A percentile compares a stretch with the other conserved stretches of the same genome.
These are phyloP conservation scores for Chaetodon trifasciatus DNA, from an alignment of 2,797 vertebrate genomes.

Conservation along the genomic window DNA sequence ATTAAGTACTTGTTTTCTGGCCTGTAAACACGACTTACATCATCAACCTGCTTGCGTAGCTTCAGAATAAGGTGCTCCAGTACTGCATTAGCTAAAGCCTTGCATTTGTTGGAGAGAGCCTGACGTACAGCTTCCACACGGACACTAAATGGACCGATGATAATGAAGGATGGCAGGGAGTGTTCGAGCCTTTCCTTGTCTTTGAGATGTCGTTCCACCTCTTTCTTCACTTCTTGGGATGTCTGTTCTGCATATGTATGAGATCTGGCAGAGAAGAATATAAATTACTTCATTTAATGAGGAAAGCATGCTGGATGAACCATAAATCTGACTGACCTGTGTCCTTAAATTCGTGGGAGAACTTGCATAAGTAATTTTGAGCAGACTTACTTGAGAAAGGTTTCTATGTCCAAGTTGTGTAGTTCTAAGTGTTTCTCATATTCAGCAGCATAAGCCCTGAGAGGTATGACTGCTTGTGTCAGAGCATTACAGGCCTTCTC, in stretches of 20 bases:
- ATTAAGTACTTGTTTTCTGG: background rate
- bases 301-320: background rate
- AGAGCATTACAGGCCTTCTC: constrained; percentile 81
- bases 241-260: constrained; percentile 79
- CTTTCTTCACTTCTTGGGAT: constrained; percentile 83
- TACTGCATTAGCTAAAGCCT: constrained; percentile 84
- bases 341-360: constrained; percentile 7
- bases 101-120: constrained; percentile 87
- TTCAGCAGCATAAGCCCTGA: constrained; percentile 89
- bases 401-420: constrained; percentile 86
- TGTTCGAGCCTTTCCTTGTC: constrained; percentile 86
- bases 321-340: background rate
- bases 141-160: constrained; percentile 92
- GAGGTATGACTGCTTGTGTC: constrained; percentile 86
- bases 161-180: constrained; percentile 86
- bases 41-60: constrained; percentile 86
- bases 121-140: constrained; percentile 84
- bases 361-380: background rate
- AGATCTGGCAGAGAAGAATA: constrained; percentile 75
- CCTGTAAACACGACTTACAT: constrained; percentile 81
- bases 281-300: background rate
- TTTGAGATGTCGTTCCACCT: constrained; percentile 85
- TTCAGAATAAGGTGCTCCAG: constrained; percentile 86
- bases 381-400: constrained; percentile 86
- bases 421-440: constrained; percentile 90